A percentile compares a stretch with the other conserved stretches of the same genome.
These are phyloP conservation scores for Trinorchestia longiramus DNA, from an alignment of 1,140 invertebrate genomes.

Conservation along the genomic window DNA sequence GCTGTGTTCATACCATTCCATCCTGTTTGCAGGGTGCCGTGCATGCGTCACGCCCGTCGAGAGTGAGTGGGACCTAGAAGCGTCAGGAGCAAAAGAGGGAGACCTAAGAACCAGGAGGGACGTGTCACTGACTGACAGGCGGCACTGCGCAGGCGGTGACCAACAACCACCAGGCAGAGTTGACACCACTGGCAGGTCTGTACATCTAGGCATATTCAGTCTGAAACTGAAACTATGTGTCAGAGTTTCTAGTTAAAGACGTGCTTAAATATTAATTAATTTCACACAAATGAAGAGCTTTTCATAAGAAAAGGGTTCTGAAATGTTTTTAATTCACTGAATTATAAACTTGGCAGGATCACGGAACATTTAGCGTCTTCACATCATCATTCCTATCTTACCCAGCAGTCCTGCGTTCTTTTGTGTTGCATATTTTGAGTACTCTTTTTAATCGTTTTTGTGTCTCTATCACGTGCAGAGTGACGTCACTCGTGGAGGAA, in stretches of 20 bases:
- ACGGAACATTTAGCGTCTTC: no score
- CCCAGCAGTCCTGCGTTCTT: no score
- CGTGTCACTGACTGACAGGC: slow-evolving; percentile 34
- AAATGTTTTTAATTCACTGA: no score
- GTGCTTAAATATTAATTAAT: neutral
- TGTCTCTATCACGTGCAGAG: slow-evolving; percentile 35
- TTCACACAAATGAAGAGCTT: neutral
- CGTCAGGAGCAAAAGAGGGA: neutral
- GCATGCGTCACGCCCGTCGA: neutral
- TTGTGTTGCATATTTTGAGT: no score
- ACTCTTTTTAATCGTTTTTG: no score
- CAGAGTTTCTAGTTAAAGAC: neutral
- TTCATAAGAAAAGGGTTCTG: neutral
- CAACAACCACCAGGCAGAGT: slow-evolving; percentile 41
- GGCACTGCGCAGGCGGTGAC: neutral
- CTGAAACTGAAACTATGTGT: no score
- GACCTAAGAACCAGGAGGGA: slow-evolving; percentile 47
- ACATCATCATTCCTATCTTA: no score
- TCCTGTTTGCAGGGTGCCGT: neutral
- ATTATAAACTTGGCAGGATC: no score
- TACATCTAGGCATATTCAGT: no score
- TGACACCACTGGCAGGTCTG: slow-evolving; percentile 55
- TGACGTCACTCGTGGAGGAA: slow-evolving; percentile 40
- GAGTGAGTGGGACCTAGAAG: neutral
- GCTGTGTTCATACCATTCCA: no score